These are phyloP conservation scores for Euplagia quadripunctaria DNA, from an alignment of 2,888 invertebrate species.

Conservation along the genomic window DNA sequence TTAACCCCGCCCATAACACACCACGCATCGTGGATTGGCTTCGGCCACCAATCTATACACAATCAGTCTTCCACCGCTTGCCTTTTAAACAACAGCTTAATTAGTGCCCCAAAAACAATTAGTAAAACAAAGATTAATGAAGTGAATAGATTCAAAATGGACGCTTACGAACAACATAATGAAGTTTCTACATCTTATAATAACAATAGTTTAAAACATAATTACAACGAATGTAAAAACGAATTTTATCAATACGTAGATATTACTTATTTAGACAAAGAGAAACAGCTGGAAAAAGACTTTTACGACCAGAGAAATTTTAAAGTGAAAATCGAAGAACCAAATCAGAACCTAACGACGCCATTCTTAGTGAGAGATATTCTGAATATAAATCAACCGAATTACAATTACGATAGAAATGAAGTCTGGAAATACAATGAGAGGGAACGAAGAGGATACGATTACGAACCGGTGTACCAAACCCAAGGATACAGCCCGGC, in stretches of 20 bases:
- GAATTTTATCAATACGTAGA: slow-evolving; percentile 69
- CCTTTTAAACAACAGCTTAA: slow-evolving; percentile 74
- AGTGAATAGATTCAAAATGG: slow-evolving; percentile 67
- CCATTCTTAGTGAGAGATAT: slow-evolving; percentile 84
- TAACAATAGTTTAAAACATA: slow-evolving; percentile 71
- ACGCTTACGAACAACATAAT: slow-evolving; percentile 77
- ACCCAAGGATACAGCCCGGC: slow-evolving; percentile 67
- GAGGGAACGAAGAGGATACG: slow-evolving; percentile 64
- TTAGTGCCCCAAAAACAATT: slow-evolving; percentile 64
- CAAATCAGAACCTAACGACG: slow-evolving; percentile 65
- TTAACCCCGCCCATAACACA: slow-evolving; percentile 73
- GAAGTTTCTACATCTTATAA: slow-evolving; percentile 77
- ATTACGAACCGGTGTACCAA: slow-evolving; percentile 70
- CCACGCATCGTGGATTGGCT: slow-evolving; percentile 77
- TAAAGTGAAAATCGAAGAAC: slow-evolving; percentile 69
- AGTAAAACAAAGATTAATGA: slow-evolving; percentile 64
- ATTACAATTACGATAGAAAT: slow-evolving; percentile 71
- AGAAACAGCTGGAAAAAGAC: slow-evolving; percentile 57
- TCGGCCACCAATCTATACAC: slow-evolving; percentile 69
- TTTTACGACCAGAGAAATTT: slow-evolving; percentile 63
- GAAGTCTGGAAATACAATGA: slow-evolving; percentile 75
- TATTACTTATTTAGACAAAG: slow-evolving; percentile 56
- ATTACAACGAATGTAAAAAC: slow-evolving; percentile 70
- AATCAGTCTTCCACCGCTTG: slow-evolving; percentile 81
- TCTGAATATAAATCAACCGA: slow-evolving; percentile 73